Percentiles rank a stretch among this genome's conserved stretches.
These are phyloP conservation scores for Strix aluco DNA, from an alignment of 2,113 vertebrate genomes.

Conservation along the genomic window DNA sequence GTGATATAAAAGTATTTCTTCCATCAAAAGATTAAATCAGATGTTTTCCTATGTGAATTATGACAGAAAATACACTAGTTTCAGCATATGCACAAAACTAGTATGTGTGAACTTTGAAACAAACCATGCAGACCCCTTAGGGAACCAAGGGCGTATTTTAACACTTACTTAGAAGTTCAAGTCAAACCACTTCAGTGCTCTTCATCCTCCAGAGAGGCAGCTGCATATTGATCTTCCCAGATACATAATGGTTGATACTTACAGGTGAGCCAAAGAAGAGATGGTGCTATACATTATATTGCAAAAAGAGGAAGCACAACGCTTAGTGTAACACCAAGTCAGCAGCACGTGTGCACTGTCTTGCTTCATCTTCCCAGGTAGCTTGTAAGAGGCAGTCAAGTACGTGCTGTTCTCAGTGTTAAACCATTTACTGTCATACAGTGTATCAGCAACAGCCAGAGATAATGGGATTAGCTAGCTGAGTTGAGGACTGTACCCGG, in stretches of 20 bases:
- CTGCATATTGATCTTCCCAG: rapidly evolving
- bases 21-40: background rate
- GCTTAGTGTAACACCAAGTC: background rate
- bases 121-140: background rate
- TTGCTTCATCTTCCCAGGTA: background rate
- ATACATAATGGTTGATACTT: rapidly evolving
- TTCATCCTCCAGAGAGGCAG: background rate
- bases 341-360: rapidly evolving
- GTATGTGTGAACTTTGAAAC: rapidly evolving
- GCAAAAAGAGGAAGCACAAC: background rate
- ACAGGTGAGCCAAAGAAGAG: background rate
- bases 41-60: background rate
- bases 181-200: background rate
- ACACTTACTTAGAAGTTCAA: background rate
- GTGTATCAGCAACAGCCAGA: background rate
- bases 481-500: rapidly evolving
- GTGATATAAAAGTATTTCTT: background rate
- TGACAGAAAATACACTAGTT: background rate
- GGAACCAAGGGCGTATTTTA: background rate
- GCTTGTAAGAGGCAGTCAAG: background rate
- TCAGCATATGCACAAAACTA: background rate
- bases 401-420: background rate
- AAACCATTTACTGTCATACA: background rate
- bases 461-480: background rate
- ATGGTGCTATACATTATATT: rapidly evolving